These are phyloP conservation scores for Polietes domitor DNA, from an alignment of 2,888 invertebrate species.

Conservation along the genomic window DNA sequence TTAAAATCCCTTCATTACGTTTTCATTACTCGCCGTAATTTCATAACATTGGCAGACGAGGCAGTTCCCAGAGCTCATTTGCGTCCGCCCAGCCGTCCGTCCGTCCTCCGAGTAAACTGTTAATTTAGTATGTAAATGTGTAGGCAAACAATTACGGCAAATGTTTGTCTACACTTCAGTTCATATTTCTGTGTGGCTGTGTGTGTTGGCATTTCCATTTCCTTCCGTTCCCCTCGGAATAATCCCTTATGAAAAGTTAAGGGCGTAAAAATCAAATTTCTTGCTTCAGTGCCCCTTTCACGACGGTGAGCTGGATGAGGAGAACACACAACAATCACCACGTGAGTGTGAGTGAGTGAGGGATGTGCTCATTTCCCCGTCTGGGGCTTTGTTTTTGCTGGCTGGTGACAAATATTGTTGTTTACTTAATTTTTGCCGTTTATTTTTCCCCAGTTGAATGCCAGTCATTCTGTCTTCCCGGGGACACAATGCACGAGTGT, in stretches of 20 bases:
- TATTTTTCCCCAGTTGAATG: not conserved
- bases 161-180: constrained; percentile 32
- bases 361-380: not conserved
- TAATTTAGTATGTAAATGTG: constrained; percentile 26
- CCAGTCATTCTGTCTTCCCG: not conserved
- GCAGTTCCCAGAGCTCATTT: no score
- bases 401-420: constrained; percentile 1
- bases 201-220: not conserved
- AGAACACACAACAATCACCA: no score
- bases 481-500: not conserved
- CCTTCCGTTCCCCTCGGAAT: not conserved
- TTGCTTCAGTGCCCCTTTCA: not conserved
- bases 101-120: not conserved
- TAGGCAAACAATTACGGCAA: constrained; percentile 24
- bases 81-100: not conserved
- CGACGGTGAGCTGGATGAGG: not conserved
- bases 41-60: not conserved
- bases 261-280: constrained; percentile 36
- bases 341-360: no score
- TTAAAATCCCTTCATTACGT: constrained; percentile 7
- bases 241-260: constrained; percentile 29
- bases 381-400: not conserved
- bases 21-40: not conserved
- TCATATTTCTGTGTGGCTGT: not conserved
- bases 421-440: not conserved